Percentiles rank a stretch among this genome's conserved stretches.
These are phyloP conservation scores for Pyrgus malvae DNA, from an alignment of 2,888 invertebrate genomes.

Conservation along the genomic window DNA sequence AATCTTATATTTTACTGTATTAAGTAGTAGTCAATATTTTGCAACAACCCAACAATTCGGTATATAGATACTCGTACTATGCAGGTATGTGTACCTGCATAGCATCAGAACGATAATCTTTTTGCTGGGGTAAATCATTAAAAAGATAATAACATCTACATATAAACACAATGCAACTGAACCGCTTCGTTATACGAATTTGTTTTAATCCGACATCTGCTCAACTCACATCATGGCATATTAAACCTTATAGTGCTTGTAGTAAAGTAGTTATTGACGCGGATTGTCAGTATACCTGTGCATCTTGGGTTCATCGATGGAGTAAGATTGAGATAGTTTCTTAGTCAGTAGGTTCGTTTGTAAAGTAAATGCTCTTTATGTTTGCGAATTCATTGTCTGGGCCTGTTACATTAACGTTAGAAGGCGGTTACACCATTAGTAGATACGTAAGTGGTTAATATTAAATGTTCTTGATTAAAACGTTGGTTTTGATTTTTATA, in stretches of 20 bases:
- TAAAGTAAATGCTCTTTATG: slow-evolving; percentile 41
- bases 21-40: too few relatives aligned
- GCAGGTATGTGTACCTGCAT: too few relatives aligned
- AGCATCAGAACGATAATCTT: too few relatives aligned
- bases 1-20: too few relatives aligned
- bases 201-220: background rate
- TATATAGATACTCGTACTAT: too few relatives aligned
- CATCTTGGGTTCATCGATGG: slow-evolving; percentile 31
- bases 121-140: too few relatives aligned
- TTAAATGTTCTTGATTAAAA: background rate
- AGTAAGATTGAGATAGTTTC: slow-evolving; percentile 32
- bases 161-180: background rate
- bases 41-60: too few relatives aligned
- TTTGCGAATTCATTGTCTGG: slow-evolving; percentile 46
- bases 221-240: background rate
- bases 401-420: slow-evolving; percentile 47
- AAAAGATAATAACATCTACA: background rate
- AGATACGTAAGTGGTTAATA: too few relatives aligned
- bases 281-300: background rate
- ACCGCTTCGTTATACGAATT: background rate
- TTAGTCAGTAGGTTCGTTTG: slow-evolving; percentile 50
- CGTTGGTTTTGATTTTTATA: too few relatives aligned
- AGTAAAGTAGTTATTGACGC: background rate
- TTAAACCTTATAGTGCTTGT: background rate
- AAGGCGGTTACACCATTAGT: slow-evolving; percentile 56